Base-by-base conservation (phyloP, 2,888 invertebrate genomes). In the Hypena proboscidalis region DNA sequence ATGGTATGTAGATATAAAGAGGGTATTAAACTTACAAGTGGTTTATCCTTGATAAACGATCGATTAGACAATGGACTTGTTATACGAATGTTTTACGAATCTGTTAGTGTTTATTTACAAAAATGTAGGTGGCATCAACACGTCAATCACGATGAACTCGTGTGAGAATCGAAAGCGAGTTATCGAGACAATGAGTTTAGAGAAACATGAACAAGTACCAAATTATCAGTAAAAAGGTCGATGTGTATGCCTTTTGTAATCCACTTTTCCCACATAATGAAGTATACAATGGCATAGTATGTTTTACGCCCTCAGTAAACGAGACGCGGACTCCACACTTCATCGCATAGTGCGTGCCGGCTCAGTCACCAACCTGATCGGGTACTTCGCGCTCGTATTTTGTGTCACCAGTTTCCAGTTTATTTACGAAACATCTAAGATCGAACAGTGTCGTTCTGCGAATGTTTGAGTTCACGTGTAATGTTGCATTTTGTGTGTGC, bases 181-280 rank as follows among this genome's bases (percentile, higher is more conserved):
- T 39, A 57, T 51, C 19, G 29, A 46, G 41, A 62, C 63, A 58
- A 54, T 52, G 63, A 8, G 34, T 54, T 54, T 45, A 53, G 35
- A 37, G 45, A 58, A 47, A 51, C 62, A 49, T 36, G 37, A 54
- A 56, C 37, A 35, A 43, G 41, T 44, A 58, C 26, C 9, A 48
- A 55, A 54, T 56, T 46, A 45, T 48, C 43, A 54, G 65, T 65
- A 69, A 69, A 75, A 70, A 65, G 53, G 58, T 69, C 68, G 70
- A 68, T 67, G 75, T 76, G 74, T 74, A 70, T 77, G 78, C 77
- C 73, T 83, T 77, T 83, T 81, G 78, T 83, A 75, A 74, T 77
- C 59, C 61, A 79, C 58, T 82, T 81, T 89, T 90, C 89, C 81
- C 90, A 90, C 83, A 83, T 77, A 44, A 58, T 68, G 37, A 11